phyloP scores from a whole-genome alignment of 2,888 invertebrate species.

The Escarpia spicata region DNA sequence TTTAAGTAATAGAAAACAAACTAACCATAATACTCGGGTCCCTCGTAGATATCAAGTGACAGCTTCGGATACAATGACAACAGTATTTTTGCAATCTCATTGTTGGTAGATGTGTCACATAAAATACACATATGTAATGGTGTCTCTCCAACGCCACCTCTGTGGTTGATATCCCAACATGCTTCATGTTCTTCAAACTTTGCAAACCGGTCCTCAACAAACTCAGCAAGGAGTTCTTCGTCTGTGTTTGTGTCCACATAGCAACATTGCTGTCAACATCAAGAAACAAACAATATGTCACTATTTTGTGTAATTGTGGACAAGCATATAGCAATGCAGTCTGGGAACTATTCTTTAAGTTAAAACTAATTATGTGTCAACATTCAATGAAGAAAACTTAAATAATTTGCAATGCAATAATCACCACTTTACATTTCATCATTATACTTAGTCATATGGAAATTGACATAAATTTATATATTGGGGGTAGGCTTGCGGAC shows the following conservation, averaged over 20 bases:
- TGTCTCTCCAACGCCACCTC: conserved; percentile 95
- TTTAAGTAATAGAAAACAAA: not conserved
- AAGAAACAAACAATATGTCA: not conserved
- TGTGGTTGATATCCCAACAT: conserved; percentile 97
- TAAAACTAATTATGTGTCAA: not conserved
- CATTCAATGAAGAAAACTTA: too few species aligned
- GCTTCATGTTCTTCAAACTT: conserved; percentile 71
- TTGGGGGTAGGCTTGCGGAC: too few species aligned
- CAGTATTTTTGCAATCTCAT: conserved; percentile 85
- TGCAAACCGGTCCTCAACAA: conserved; percentile 49
- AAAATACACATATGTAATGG: conserved; percentile 93
- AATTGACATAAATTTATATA: too few species aligned
- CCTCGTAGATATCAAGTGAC: conserved; percentile 93
- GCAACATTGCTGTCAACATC: conserved; percentile 30
- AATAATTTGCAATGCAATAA: too few species aligned
- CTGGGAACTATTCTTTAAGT: not conserved
- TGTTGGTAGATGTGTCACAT: conserved; percentile 86
- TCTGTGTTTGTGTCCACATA: conserved; percentile 41
- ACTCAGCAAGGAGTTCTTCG: conserved; percentile 47
- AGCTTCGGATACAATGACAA: conserved; percentile 91
- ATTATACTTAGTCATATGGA: not conserved
- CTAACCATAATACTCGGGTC: conserved; percentile 92
- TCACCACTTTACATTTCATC: not conserved
- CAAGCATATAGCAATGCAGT: not conserved
- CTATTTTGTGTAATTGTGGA: not conserved